Evolutionary conservation across 2,113 vertebrate species (phyloP).

Genomic region (Odocoileus hemionus): DNA sequence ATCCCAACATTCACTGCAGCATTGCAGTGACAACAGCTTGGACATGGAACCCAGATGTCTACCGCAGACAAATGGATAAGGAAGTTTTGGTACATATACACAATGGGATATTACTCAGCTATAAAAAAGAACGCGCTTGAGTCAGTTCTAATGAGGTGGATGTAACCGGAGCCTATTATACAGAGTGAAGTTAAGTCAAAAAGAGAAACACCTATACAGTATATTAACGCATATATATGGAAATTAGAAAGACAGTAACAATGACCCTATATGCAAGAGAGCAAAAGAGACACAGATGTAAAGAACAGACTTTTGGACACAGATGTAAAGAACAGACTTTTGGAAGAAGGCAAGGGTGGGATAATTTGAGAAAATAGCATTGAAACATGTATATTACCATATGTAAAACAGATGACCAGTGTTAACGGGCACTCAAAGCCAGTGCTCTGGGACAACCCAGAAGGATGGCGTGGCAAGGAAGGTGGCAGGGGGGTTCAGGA

Average conservation of each 20-base stretch:
- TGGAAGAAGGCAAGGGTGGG: not conserved
- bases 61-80: not conserved
- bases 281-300: not conserved
- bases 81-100: not conserved
- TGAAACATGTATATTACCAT: not conserved
- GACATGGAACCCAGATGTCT: not conserved
- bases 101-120: not conserved
- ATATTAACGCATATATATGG: not conserved
- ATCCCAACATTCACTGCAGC: not conserved
- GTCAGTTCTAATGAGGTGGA: not conserved
- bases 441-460: not conserved
- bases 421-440: not conserved
- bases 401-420: not conserved
- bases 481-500: not conserved
- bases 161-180: not conserved
- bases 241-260: not conserved
- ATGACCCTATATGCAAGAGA: not conserved
- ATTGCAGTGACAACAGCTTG: not conserved
- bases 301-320: not conserved
- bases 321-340: not conserved
- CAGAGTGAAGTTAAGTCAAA: not conserved
- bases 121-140: not conserved
- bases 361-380: not conserved
- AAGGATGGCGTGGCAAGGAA: not conserved
- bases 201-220: not conserved